Evolutionary conservation across 2,797 vertebrate genomes (phyloP).

Genomic region (Acomys russatus): DNA sequence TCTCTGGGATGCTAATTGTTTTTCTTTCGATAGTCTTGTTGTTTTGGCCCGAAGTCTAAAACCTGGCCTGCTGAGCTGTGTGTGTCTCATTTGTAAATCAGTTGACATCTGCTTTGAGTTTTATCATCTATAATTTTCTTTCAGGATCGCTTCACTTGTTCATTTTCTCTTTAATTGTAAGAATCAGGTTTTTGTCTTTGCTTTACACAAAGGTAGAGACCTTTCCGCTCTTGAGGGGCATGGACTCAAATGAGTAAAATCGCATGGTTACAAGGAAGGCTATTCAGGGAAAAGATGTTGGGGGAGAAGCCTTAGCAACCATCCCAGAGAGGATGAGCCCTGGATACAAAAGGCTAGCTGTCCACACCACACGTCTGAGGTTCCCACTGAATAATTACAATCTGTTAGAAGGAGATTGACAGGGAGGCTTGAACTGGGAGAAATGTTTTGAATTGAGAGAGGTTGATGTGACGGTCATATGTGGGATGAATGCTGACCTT

Average conservation of each 20-base stretch:
- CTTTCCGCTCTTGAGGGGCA: slow-evolving; percentile 38
- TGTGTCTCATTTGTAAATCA: slow-evolving; percentile 83
- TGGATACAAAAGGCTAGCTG: slow-evolving; percentile 55
- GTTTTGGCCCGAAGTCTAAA: slow-evolving; percentile 81
- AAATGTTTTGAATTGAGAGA: slow-evolving; percentile 43
- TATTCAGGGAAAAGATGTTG: slow-evolving; percentile 72
- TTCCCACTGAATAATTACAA: slow-evolving; percentile 69
- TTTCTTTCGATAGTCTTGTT: slow-evolving; percentile 82
- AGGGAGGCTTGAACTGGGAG: background rate
- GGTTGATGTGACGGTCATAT: background rate
- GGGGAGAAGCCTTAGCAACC: slow-evolving; percentile 69
- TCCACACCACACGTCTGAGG: background rate
- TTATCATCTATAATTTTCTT: slow-evolving; percentile 80
- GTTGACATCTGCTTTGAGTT: slow-evolving; percentile 87
- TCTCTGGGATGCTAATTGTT: slow-evolving; percentile 81
- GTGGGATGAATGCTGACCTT: background rate
- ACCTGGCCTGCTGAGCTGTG: slow-evolving; percentile 79
- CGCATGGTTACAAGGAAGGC: slow-evolving; percentile 58
- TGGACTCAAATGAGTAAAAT: slow-evolving; percentile 62
- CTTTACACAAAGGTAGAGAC: slow-evolving; percentile 61
- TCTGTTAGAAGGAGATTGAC: slow-evolving; percentile 39
- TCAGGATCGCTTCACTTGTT: slow-evolving; percentile 76
- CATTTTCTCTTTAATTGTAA: slow-evolving; percentile 74
- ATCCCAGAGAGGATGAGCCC: slow-evolving; percentile 59
- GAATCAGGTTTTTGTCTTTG: slow-evolving; percentile 42